These are phyloP conservation scores for Platyscapa corneri DNA, from an alignment of 1,140 invertebrate species.

Conservation along the genomic window DNA sequence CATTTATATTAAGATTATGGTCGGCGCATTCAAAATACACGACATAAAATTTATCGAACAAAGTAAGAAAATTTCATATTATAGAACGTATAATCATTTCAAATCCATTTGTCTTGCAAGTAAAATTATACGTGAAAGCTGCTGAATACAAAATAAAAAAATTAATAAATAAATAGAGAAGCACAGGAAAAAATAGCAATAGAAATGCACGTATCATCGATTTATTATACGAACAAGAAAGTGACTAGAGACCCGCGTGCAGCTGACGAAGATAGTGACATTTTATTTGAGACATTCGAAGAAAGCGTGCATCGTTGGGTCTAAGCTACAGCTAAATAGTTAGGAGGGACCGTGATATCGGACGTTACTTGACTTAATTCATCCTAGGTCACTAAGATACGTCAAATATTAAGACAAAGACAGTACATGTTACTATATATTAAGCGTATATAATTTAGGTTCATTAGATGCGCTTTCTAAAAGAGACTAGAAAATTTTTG, in stretches of 20 bases:
- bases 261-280: constrained; percentile 67
- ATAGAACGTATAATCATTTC: too few species aligned
- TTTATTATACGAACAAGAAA: constrained; percentile 57
- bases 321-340: constrained; percentile 74
- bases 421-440: constrained; percentile 19
- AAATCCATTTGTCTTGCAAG: too few species aligned
- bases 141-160: neutral
- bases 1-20: too few species aligned
- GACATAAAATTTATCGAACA: too few species aligned
- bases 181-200: neutral
- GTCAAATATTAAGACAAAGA: constrained; percentile 55
- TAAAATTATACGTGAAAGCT: too few species aligned
- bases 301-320: constrained; percentile 72
- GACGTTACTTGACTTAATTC: constrained; percentile 73
- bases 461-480: neutral
- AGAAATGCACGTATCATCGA: neutral
- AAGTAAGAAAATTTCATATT: too few species aligned
- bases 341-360: constrained; percentile 75
- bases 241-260: constrained; percentile 73
- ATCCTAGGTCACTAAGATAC: constrained; percentile 68
- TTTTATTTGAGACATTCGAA: constrained; percentile 61
- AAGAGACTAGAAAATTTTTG: neutral
- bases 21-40: too few species aligned
- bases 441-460: neutral
- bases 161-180: neutral